phyloP scores from a whole-genome alignment of 2,113 vertebrate genomes.

The Lepus timidus region DNA sequence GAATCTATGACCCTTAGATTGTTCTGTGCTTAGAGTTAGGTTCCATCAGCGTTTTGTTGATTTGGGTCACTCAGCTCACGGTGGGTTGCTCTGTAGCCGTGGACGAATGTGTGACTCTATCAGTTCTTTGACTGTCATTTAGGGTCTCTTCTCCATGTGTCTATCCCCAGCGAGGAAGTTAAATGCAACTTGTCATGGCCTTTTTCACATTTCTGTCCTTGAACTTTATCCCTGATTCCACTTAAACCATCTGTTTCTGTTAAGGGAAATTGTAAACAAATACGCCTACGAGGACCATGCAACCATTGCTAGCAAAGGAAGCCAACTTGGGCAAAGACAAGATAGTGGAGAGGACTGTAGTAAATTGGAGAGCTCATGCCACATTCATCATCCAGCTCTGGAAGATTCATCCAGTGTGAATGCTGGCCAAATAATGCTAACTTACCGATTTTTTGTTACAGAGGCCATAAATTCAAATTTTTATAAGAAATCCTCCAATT shows the following conservation, averaged over 20 bases:
- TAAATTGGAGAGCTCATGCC: neutral
- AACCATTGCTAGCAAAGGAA: neutral
- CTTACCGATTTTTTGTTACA: neutral
- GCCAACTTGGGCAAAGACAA: neutral
- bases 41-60: neutral
- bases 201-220: constrained; percentile 48
- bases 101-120: neutral
- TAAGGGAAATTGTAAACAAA: neutral
- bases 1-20: neutral
- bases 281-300: neutral
- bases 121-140: neutral
- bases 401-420: neutral
- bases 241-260: neutral
- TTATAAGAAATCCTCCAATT: neutral
- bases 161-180: neutral
- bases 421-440: neutral
- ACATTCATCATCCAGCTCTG: neutral
- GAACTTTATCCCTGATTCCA: constrained; percentile 10
- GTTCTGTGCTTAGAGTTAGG: no score
- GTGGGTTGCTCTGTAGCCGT: neutral
- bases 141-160: neutral
- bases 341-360: neutral
- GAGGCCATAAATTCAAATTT: constrained; percentile 22
- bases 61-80: neutral
- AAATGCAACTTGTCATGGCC: neutral